Percentiles rank a stretch among this genome's conserved stretches.
These are phyloP conservation scores for Lepidurus packardi DNA, from an alignment of 1,140 invertebrate species.

Conservation along the genomic window DNA sequence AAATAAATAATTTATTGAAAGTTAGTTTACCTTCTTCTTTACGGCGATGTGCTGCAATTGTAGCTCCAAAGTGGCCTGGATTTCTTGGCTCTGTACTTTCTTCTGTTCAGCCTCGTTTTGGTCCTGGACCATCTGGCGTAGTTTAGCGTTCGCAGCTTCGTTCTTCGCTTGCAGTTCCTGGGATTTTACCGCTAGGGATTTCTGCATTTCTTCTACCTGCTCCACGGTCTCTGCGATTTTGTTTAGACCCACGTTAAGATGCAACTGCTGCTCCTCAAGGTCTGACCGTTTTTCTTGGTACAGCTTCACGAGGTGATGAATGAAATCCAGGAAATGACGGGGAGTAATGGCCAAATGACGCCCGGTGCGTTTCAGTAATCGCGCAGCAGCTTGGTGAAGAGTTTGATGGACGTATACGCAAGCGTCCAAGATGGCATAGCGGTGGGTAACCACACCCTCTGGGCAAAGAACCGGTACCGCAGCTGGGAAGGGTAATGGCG, in stretches of 20 bases:
- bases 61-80: constrained; percentile 82
- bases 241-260: constrained; percentile 95
- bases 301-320: constrained; percentile 97
- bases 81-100: constrained; percentile 95
- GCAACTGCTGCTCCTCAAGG: constrained; percentile 96
- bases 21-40: constrained; percentile 59
- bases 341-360: constrained; percentile 96
- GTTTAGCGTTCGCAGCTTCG: constrained; percentile 94
- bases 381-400: constrained; percentile 84
- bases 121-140: constrained; percentile 98
- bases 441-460: constrained; percentile 60
- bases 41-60: constrained; percentile 88
- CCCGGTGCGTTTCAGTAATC: constrained; percentile 83
- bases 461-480: constrained; percentile 65
- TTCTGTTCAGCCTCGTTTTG: constrained; percentile 99
- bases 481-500: constrained; percentile 81
- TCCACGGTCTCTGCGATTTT: constrained; percentile 99
- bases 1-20: too few relatives aligned
- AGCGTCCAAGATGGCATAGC: constrained; percentile 94
- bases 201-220: constrained; percentile 99
- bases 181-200: constrained; percentile 93
- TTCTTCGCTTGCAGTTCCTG: constrained; percentile 98
- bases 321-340: constrained; percentile 98
- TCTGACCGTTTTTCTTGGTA: constrained; percentile 97
- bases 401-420: constrained; percentile 98